A percentile compares a stretch with the other conserved stretches of the same genome.
These are phyloP conservation scores for Turdus rufiventris DNA, from an alignment of 2,113 vertebrate species.

Conservation along the genomic window DNA sequence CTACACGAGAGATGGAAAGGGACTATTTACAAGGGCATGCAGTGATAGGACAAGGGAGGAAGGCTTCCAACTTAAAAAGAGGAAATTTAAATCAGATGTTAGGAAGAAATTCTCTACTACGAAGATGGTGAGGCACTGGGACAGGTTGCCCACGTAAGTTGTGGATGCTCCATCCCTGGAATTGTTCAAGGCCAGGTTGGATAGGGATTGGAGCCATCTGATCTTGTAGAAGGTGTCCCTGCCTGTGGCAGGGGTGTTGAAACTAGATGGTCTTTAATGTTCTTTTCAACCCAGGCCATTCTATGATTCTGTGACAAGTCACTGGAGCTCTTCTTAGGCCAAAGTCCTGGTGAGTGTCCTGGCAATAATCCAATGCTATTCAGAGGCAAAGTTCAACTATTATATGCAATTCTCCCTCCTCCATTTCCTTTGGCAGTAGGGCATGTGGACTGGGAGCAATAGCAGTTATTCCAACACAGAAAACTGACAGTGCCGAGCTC, in stretches of 20 bases:
- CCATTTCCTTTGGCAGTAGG: not conserved
- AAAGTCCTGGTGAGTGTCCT: not conserved
- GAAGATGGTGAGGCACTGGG: not conserved
- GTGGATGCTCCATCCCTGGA: not conserved
- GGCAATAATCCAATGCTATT: rapidly evolving
- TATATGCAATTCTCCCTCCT: not conserved
- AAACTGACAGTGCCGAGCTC: not conserved
- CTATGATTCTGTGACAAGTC: not conserved
- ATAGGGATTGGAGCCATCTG: not conserved
- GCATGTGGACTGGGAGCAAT: rapidly evolving
- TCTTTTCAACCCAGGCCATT: not conserved
- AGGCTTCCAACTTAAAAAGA: not conserved
- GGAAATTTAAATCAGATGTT: not conserved
- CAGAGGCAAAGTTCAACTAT: not conserved
- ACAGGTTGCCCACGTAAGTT: not conserved
- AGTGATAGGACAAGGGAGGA: not conserved
- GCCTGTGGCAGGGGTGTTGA: not conserved
- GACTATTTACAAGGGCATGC: not conserved
- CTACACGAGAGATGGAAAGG: not conserved
- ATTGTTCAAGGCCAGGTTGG: not conserved
- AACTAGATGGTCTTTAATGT: too few relatives aligned
- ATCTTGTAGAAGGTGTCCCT: not conserved
- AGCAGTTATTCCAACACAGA: rapidly evolving
- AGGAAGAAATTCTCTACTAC: not conserved
- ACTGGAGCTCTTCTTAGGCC: not conserved